Percentiles rank a stretch among this genome's conserved stretches.
Evolutionary conservation across 2,888 invertebrate genomes (phyloP).

Genomic region (Meandrusa payeni): DNA sequence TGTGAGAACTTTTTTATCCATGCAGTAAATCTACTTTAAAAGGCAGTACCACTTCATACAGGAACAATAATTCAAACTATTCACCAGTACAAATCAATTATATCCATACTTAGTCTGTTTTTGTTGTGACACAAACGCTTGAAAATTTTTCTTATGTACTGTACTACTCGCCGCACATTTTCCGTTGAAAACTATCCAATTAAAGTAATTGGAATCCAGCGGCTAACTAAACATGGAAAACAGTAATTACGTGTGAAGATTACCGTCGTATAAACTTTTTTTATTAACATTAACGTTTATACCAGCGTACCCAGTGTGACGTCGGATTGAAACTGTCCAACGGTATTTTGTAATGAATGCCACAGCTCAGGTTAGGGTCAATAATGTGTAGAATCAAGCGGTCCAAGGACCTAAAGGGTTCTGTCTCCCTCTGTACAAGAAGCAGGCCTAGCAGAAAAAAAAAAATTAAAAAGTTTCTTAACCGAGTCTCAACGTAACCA

Average conservation of each 20-base stretch:
- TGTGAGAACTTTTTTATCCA: no score
- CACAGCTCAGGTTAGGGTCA: constrained; percentile 12
- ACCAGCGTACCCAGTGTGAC: constrained; percentile 22
- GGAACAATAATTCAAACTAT: constrained; percentile 12
- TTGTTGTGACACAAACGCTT: constrained; percentile 11
- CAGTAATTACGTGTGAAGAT: constrained; percentile 25
- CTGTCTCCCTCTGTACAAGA: constrained; percentile 8
- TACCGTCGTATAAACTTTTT: constrained; percentile 19
- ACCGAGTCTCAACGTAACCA: no score
- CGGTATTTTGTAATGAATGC: constrained; percentile 21
- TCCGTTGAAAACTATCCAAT: constrained; percentile 21
- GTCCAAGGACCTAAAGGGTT: constrained; percentile 1
- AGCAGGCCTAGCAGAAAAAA: constrained; percentile 10
- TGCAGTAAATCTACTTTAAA: no score
- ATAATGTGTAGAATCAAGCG: constrained; percentile 17
- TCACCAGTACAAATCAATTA: constrained; percentile 18
- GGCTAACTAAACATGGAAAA: constrained; percentile 23
- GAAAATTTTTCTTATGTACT: constrained; percentile 10
- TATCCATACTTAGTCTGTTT: constrained; percentile 5
- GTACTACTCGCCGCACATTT: constrained; percentile 3
- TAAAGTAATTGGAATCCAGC: constrained; percentile 25
- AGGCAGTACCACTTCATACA: no score
- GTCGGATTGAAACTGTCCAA: constrained; percentile 13
- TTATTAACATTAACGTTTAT: constrained; percentile 22
- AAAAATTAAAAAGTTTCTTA: no score